Conservation (phyloP, 2,888 invertebrate genomes). For the Osmoderma eremita region DNA sequence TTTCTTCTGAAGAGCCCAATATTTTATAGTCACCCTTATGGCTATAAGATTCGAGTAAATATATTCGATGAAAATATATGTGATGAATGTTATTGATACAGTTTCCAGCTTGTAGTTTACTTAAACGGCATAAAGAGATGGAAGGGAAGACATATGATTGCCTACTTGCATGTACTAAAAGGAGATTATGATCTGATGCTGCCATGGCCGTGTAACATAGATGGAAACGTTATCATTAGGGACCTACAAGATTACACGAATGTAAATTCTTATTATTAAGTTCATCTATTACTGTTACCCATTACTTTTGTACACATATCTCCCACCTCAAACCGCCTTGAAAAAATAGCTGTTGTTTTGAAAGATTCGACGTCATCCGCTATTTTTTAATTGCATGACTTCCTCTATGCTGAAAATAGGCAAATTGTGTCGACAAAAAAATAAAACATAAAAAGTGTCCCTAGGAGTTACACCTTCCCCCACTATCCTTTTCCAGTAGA, state of each 20-base stretch:
- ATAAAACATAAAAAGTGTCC: too few relatives aligned
- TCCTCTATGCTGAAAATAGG: too few relatives aligned
- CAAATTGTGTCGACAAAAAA: too few relatives aligned
- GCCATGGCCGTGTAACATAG: constrained; percentile 78
- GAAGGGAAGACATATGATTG: constrained; percentile 78
- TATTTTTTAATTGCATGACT: too few relatives aligned
- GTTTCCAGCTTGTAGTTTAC: constrained; percentile 71
- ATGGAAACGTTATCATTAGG: constrained; percentile 72
- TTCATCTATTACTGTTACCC: too few relatives aligned
- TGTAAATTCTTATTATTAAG: too few relatives aligned
- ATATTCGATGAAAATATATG: not conserved
- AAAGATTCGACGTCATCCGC: too few relatives aligned
- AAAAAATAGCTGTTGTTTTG: too few relatives aligned
- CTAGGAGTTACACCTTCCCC: too few relatives aligned
- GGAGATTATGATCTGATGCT: constrained; percentile 78
- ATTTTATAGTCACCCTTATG: constrained; percentile 76
- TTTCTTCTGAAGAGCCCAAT: constrained; percentile 73
- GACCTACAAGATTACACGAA: constrained; percentile 64
- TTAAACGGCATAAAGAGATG: constrained; percentile 81
- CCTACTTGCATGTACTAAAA: constrained; percentile 73
- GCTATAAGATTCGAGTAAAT: constrained; percentile 76
- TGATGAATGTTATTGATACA: not conserved
- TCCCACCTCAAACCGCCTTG: too few relatives aligned
- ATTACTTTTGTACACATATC: too few relatives aligned
- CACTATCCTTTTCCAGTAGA: too few relatives aligned